Conservation (phyloP, 2,888 invertebrate species). For the Neria commutata region DNA sequence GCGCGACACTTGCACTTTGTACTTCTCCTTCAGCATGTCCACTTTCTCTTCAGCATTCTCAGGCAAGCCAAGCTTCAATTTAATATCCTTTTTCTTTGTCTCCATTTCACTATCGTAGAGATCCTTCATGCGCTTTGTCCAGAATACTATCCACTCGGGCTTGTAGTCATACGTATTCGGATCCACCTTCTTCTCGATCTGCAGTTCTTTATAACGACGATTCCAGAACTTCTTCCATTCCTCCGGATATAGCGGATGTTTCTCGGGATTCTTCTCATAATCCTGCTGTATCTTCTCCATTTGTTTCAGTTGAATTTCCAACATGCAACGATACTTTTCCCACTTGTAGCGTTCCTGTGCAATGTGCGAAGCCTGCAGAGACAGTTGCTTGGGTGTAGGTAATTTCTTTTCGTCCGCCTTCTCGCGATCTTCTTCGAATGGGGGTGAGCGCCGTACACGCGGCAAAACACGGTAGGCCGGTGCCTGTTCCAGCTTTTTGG, state of each 20-base stretch:
- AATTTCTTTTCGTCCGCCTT: slow-evolving; percentile 37
- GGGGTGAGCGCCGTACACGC: slow-evolving; percentile 47
- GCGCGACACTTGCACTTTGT: slow-evolving; percentile 45
- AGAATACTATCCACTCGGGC: slow-evolving; percentile 86
- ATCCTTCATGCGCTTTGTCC: slow-evolving; percentile 83
- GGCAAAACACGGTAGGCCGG: slow-evolving; percentile 41
- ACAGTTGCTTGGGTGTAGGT: slow-evolving; percentile 58
- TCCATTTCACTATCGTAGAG: slow-evolving; percentile 74
- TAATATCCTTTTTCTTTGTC: slow-evolving; percentile 71
- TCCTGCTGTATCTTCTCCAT: slow-evolving; percentile 72
- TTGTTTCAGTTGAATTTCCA: slow-evolving; percentile 60
- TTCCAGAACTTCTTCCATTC: slow-evolving; percentile 94
- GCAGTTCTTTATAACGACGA: slow-evolving; percentile 78
- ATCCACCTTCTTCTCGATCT: slow-evolving; percentile 69
- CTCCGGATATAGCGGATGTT: slow-evolving; percentile 84
- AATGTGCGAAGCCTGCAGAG: slow-evolving; percentile 56
- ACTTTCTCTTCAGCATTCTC: slow-evolving; percentile 62
- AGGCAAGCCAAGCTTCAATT: slow-evolving; percentile 66
- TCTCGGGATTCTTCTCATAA: slow-evolving; percentile 85
- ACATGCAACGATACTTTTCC: slow-evolving; percentile 63
- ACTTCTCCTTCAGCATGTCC: slow-evolving; percentile 57
- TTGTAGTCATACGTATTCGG: slow-evolving; percentile 83
- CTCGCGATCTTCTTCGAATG: slow-evolving; percentile 28
- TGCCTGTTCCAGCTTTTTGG: slow-evolving; percentile 38
- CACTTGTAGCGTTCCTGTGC: slow-evolving; percentile 64